Evolutionary conservation across 2,797 vertebrate genomes (phyloP), one percentile per base, ranked within the genome.

Genomic region (Acanthis flammea): DNA sequence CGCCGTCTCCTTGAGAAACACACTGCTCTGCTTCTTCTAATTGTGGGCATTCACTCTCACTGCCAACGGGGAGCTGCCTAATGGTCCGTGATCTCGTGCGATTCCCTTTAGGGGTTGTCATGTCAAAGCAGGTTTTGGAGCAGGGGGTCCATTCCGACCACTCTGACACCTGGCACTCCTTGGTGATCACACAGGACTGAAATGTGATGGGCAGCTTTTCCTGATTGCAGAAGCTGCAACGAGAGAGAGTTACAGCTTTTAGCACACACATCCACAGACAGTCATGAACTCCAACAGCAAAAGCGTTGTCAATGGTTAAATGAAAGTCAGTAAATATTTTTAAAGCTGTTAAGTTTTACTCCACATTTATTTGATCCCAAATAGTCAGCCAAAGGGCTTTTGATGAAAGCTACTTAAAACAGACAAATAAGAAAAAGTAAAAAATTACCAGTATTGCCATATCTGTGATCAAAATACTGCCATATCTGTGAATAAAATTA

Each of bases 141-240:
- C 99, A 99, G 12, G 98, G 95, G 21, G 98, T 97, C 99, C 99
- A 99, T 39, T 98, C 97, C 0, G 97, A 95, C 99, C 99, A 99
- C 60, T 99, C 99, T 1, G 98, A 98, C 77, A 99, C 94, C 90
- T 98, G 98, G 94, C 99, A 99, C 87, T 99, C 99, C 92, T 98
- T 99, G 14, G 98, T 97, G 37, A 99, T 98, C 89, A 99, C 98
- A 57, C 99, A 99, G 79, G 99, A 98, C 97, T 99, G 99, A 97
- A 99, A 98, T 0, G 98, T 99, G 92, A 98, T 96, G 14, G 99
- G 99, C 61, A 99, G 93, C 63, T 98, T 99, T 85, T 99, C 98
- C 84, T 98, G 98, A 14, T 97, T 96, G 95, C 99, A 99, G 94
- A 99, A 98, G 95, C 99, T 99, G 97, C 4, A 90, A 96, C 6